A percentile compares a stretch with the other conserved stretches of the same genome.
Evolutionary conservation across 1,140 invertebrate genomes (phyloP).

Genomic region (Spodoptera litura): DNA sequence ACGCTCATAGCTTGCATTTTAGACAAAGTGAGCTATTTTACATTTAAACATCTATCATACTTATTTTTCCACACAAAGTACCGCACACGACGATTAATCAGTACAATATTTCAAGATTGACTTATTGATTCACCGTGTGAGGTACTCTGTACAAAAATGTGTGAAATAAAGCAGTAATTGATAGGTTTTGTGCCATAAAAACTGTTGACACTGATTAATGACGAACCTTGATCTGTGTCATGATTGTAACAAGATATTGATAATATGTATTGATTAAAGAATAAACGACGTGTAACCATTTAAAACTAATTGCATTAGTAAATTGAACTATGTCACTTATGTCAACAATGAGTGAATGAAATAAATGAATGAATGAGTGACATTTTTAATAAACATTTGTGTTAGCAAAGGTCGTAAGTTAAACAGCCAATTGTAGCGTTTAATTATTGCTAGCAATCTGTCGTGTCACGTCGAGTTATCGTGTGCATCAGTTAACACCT

Average conservation of each 20-base stretch:
- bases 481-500: constrained; percentile 41
- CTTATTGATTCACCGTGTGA: constrained; percentile 38
- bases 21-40: background rate
- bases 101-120: constrained; percentile 15
- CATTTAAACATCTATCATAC: background rate
- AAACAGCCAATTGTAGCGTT: constrained; percentile 56
- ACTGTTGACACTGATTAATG: constrained; percentile 33
- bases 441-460: constrained; percentile 62
- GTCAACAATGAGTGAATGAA: background rate
- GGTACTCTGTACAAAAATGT: constrained; percentile 12
- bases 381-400: constrained; percentile 28
- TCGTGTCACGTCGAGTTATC: constrained; percentile 58
- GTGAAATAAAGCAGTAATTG: constrained; percentile 25
- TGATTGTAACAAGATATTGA: constrained; percentile 9
- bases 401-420: constrained; percentile 36
- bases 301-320: constrained; percentile 19
- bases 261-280: constrained; percentile 21
- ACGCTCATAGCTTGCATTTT: constrained; percentile 50
- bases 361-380: background rate
- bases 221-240: constrained; percentile 12
- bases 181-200: constrained; percentile 18
- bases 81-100: constrained; percentile 12
- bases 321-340: background rate
- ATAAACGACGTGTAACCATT: constrained; percentile 11
- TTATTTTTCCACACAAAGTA: background rate